Evolutionary conservation across 1,140 invertebrate genomes (phyloP).

Genomic region (Neoseiulus cucumeris): DNA sequence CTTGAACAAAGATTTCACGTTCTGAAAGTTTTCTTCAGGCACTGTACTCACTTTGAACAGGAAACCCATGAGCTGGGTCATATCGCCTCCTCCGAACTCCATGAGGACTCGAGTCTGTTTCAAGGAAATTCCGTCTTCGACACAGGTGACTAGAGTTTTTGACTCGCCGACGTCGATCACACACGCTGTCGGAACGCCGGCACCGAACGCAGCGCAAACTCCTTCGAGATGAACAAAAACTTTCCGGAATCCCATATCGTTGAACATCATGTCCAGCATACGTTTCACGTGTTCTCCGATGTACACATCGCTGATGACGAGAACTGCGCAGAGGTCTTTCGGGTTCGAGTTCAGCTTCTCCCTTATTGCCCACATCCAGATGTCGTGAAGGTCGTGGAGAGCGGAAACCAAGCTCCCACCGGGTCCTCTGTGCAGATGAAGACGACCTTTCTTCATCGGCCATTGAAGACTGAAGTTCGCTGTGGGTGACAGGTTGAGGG

Average conservation of each 20-base stretch:
- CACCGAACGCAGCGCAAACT: conserved; percentile 68
- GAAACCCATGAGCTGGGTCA: conserved; percentile 64
- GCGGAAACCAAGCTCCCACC: conserved; percentile 64
- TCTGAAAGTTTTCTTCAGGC: too few relatives aligned
- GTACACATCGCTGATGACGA: conserved; percentile 78
- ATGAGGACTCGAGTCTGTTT: conserved; percentile 53
- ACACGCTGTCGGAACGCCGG: conserved; percentile 71
- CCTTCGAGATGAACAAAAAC: conserved; percentile 66
- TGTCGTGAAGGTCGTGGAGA: conserved; percentile 58
- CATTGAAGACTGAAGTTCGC: conserved; percentile 58
- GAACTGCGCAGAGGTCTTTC: conserved; percentile 60
- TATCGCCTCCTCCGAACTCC: conserved; percentile 73
- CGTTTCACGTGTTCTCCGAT: conserved; percentile 65
- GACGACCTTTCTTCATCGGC: conserved; percentile 51
- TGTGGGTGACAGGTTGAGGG: conserved; percentile 14
- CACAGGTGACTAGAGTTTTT: conserved; percentile 83
- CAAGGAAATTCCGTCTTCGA: conserved; percentile 85
- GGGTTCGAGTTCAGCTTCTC: conserved; percentile 50
- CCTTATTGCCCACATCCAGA: conserved; percentile 61
- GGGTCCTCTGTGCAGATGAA: conserved; percentile 58
- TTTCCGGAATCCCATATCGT: conserved; percentile 63
- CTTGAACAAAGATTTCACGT: too few relatives aligned
- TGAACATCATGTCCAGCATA: conserved; percentile 54
- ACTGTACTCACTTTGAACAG: conserved; percentile 33
- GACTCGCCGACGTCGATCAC: conserved; percentile 87